Evolutionary conservation across 2,888 invertebrate species (phyloP).

Genomic region (Hypercompe scribonia): DNA sequence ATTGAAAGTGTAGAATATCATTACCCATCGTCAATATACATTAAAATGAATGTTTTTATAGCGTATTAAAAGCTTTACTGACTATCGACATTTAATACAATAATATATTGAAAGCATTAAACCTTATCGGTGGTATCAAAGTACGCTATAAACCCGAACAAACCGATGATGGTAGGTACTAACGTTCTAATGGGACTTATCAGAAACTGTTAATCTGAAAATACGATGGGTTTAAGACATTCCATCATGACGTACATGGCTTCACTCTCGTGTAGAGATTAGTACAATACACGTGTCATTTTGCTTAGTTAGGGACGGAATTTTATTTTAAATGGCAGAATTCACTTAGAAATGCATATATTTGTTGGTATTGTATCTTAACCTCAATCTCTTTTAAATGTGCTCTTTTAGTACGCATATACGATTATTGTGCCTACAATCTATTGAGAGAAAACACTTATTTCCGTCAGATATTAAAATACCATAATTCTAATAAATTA

Average conservation of each 20-base stretch:
- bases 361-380: neutral
- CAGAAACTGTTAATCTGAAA: conserved; percentile 11
- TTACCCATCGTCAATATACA: neutral
- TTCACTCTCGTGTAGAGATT: conserved; percentile 1
- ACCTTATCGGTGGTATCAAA: conserved; percentile 39
- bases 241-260: neutral
- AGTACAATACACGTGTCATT: neutral
- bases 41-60: conserved; percentile 2
- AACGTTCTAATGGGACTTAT: conserved; percentile 13
- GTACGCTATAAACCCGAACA: conserved; percentile 30
- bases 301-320: neutral
- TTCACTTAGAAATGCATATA: neutral
- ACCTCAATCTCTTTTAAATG: neutral
- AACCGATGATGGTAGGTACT: conserved; percentile 35
- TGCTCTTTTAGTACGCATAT: neutral
- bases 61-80: conserved; percentile 27
- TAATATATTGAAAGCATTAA: conserved; percentile 27
- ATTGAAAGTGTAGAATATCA: neutral
- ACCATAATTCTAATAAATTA: too few relatives aligned
- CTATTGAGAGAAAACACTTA: neutral
- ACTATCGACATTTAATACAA: conserved; percentile 44
- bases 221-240: neutral
- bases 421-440: too few relatives aligned
- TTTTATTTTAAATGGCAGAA: neutral
- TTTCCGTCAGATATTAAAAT: neutral